A percentile compares a stretch with the other conserved stretches of the same genome.
Evolutionary conservation across 2,888 invertebrate species (phyloP).

Genomic region (Cyclophora punctaria): DNA sequence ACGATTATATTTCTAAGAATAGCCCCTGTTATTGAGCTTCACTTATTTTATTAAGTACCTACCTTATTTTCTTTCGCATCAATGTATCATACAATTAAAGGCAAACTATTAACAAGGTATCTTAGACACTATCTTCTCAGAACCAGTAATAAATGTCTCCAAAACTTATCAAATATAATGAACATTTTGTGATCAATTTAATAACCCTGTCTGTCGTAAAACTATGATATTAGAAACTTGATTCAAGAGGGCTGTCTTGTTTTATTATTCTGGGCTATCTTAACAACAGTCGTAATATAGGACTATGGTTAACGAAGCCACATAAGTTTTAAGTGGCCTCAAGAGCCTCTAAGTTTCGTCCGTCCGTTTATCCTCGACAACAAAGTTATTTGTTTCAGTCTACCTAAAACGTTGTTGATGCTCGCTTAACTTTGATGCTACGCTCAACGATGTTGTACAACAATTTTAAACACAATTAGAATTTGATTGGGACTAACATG

Average conservation of each 20-base stretch:
- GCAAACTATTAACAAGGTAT: no score
- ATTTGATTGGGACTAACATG: not conserved
- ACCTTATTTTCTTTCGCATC: no score
- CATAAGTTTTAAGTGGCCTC: constrained; percentile 72
- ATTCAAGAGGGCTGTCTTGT: constrained; percentile 18
- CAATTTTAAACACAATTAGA: constrained; percentile 14
- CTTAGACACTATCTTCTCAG: no score
- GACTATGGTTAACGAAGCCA: constrained; percentile 65
- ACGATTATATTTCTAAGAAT: no score
- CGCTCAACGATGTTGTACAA: constrained; percentile 25
- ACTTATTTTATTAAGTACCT: no score
- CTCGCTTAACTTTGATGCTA: constrained; percentile 38
- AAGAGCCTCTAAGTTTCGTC: constrained; percentile 50
- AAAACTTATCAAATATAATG: not conserved
- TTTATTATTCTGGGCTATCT: constrained; percentile 41
- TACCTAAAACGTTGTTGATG: constrained; percentile 52
- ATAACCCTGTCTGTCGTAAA: constrained; percentile 6
- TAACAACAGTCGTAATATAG: constrained; percentile 48
- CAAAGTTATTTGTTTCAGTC: constrained; percentile 64
- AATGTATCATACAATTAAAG: no score
- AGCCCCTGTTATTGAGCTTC: no score
- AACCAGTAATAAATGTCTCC: no score
- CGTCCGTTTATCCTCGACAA: constrained; percentile 62
- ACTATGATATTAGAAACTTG: constrained; percentile 7
- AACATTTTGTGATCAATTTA: constrained; percentile 1